These are phyloP conservation scores for Triplophysa siluroides DNA, from an alignment of 2,113 vertebrate genomes.

Conservation along the genomic window DNA sequence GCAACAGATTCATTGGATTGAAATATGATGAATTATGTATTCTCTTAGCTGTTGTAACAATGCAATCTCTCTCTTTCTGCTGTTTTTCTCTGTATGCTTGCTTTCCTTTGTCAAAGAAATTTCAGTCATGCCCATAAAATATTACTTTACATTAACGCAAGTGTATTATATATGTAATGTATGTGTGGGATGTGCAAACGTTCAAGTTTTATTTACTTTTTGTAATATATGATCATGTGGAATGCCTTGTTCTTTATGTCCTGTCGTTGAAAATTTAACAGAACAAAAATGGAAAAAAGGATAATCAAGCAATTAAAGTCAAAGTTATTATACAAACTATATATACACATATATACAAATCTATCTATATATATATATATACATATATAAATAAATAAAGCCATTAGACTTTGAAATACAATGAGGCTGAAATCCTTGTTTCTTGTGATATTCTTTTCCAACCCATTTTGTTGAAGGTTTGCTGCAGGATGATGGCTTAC, in stretches of 20 bases:
- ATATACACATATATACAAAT: constrained; percentile 73
- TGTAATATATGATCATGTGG: constrained; percentile 80
- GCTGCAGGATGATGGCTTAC: neutral
- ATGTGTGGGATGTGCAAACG: constrained; percentile 56
- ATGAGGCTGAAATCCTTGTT: constrained; percentile 53
- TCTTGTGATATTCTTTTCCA: neutral
- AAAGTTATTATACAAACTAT: constrained; percentile 73
- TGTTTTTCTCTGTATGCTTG: constrained; percentile 55
- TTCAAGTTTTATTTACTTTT: constrained; percentile 70
- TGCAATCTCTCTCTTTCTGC: constrained; percentile 25
- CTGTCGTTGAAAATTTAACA: constrained; percentile 76
- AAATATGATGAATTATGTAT: constrained; percentile 57
- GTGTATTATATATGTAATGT: constrained; percentile 60
- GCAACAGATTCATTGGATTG: constrained; percentile 73
- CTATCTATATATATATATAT: constrained; percentile 75
- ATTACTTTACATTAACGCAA: constrained; percentile 63
- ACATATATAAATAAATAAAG: constrained; percentile 79
- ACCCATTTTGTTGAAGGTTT: neutral
- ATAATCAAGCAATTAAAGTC: constrained; percentile 77
- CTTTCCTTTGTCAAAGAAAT: constrained; percentile 60
- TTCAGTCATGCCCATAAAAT: constrained; percentile 48
- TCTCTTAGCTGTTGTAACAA: constrained; percentile 30
- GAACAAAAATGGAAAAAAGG: constrained; percentile 71
- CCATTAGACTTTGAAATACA: constrained; percentile 79
- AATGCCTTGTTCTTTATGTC: constrained; percentile 81